Evolutionary conservation across 2,113 vertebrate genomes (phyloP), one percentile per base, ranked within the genome.

Genomic region (Vulpes vulpes): DNA sequence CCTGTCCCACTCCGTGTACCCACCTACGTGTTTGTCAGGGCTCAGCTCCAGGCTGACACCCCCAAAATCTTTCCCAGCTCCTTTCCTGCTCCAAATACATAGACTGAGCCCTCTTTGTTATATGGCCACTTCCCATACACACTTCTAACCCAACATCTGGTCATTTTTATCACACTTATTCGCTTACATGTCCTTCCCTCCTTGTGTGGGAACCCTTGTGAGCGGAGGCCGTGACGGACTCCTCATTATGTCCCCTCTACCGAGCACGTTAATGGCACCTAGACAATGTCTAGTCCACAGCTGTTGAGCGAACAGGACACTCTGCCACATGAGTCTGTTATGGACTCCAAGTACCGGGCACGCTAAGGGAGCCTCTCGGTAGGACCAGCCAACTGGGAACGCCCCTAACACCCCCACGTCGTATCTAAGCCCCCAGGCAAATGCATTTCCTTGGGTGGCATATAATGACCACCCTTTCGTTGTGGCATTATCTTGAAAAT

Each of bases 401-500:
- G 30, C 11, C 27, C 60, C 27, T 53, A 69, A 55, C 35, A 74
- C 64, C 60, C 90, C 76, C 69, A n/a, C 19, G 53, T 64, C 35
- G 15, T 93, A 96, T 97, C 86, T 96, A 89, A 97, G 82, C 22
- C n/a, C 85, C 73, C 82, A 81, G 38, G n/a, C 71, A 81, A 91
- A 93, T 79, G 55, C 49, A 90, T 80, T 97, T 97, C 73, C 73
- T 74, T 83, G 83, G 57, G 86, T 83, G 78, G 79, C 71, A 91
- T 59, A 57, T 43, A 85, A 87, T 67, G 93, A 94, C 79, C 55
- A 51, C 65, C n/a, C 78, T 95, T 95, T 57, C 53, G 80, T 76
- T 80, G n/a, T 76, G 64, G 82, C 59, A 84, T 74, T 98, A 97
- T 96, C 97, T 98, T 97, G 88, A 96, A 97, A 97, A 95, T 55